Evolutionary conservation across 2,888 invertebrate genomes (phyloP), one percentile per base, ranked within the genome.

Genomic region (Leucozona laternaria): DNA sequence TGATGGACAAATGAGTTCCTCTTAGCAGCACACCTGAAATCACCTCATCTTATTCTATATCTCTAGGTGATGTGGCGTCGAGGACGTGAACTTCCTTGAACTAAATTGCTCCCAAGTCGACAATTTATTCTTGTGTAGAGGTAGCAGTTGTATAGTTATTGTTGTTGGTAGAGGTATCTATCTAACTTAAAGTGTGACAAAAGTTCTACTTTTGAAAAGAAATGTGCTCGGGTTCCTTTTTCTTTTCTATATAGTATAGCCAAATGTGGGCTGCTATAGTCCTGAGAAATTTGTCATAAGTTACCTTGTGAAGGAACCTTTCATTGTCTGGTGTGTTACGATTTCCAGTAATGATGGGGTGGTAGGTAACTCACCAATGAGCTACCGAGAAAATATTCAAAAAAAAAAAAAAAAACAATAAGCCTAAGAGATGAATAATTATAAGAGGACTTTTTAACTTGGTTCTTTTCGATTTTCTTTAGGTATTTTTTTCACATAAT

Each of bases 1-100:
- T 80, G 80, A 77, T 80, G 80, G 73, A 81, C 85, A 81, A 83
- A 79, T 79, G 73, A 62, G 64, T 71, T 55, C 57, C 62, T 64
- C 62, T 62, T 37, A 20, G 25, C 34, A 58, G 40, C 53, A 55
- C 68, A 73, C 60, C 60, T 83, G 78, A 83, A 75, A 83, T 77
- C 68, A 72, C 82, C 37, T 20, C 34, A 40, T 43, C 7, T n/a
- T n/a, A 8, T 8, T 64, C 20, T 43, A 15, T 37, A 15, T 66
- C 31, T 85, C 11, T 62, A 20, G 45, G 48, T 48, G 66, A 66
- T 66, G 55, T 55, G 55, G 17, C 15, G 57, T 79, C 72, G 80
- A 80, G 60, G 73, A 31, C 22, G 57, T 79, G 77, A 77, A 80
- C 77, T 77, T 80, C 80, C 81, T 81, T 81, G 81, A 77, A 81